phyloP scores from a whole-genome alignment of 2,797 vertebrate genomes.

The Philypnodon macrostomus region DNA sequence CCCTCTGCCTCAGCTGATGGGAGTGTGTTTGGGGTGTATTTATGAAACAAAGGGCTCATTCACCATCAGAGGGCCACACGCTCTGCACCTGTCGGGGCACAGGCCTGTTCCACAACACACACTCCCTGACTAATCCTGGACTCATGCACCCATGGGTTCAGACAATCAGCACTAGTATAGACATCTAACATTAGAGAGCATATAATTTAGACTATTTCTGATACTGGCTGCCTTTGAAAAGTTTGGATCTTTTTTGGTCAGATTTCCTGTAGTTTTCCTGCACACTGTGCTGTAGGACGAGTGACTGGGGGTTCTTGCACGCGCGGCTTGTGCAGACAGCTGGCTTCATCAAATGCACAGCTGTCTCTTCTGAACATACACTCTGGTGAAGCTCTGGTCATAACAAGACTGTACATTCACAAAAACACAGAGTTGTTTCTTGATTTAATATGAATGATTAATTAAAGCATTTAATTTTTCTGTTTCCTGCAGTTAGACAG shows the following conservation, averaged over 20 bases:
- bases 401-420: background rate
- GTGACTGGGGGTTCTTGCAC: constrained; percentile 74
- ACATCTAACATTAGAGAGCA: background rate
- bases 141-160: constrained; percentile 43
- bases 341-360: constrained; percentile 66
- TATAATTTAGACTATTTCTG: background rate
- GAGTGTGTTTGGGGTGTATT: constrained; percentile 35
- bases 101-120: constrained; percentile 31
- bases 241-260: background rate
- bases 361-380: constrained; percentile 56
- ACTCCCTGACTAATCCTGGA: constrained; percentile 54
- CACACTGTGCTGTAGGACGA: constrained; percentile 65
- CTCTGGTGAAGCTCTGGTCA: background rate
- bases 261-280: background rate
- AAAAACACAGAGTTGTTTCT: too few species aligned
- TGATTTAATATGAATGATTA: too few species aligned
- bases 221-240: background rate
- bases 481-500: too few species aligned
- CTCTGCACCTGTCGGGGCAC: constrained; percentile 71
- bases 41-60: constrained; percentile 75
- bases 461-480: too few species aligned
- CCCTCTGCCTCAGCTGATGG: constrained; percentile 49
- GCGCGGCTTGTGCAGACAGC: constrained; percentile 75
- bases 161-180: constrained; percentile 25
- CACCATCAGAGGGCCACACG: constrained; percentile 54